These are phyloP conservation scores for Leptinotarsa undecemlineata DNA, from an alignment of 1,140 invertebrate genomes.

Conservation along the genomic window DNA sequence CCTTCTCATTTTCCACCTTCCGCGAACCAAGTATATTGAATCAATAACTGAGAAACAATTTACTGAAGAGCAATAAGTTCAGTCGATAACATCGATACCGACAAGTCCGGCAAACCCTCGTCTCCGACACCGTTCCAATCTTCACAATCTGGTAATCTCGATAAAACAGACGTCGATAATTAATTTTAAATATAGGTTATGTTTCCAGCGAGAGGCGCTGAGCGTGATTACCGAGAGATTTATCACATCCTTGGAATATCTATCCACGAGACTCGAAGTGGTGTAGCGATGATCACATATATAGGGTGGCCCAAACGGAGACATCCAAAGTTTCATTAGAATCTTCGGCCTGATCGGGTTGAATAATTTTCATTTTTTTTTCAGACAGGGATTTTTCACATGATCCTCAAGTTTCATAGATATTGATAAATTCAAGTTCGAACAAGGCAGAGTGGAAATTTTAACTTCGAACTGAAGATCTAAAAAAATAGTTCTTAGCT, in stretches of 20 bases:
- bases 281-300: neutral
- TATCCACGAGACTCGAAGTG: neutral
- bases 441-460: no score
- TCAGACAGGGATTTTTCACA: no score
- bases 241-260: neutral
- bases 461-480: no score
- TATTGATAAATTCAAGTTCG: no score
- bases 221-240: slow-evolving; percentile 2
- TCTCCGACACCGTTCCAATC: neutral
- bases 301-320: no score
- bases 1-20: no score
- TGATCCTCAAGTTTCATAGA: no score
- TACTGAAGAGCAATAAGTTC: neutral
- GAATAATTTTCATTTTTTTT: no score
- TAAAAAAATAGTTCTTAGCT: no score
- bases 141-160: neutral
- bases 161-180: slow-evolving; percentile 4
- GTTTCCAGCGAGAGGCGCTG: slow-evolving; percentile 4
- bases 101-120: neutral
- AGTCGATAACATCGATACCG: neutral
- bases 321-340: no score
- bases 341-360: no score
- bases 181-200: slow-evolving; percentile 9
- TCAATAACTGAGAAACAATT: neutral
- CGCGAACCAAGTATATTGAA: neutral